Percentiles rank a stretch among this genome's conserved stretches.
phyloP scores from a whole-genome alignment of 1,140 invertebrate species.

The Panagrolaimus sp. region DNA sequence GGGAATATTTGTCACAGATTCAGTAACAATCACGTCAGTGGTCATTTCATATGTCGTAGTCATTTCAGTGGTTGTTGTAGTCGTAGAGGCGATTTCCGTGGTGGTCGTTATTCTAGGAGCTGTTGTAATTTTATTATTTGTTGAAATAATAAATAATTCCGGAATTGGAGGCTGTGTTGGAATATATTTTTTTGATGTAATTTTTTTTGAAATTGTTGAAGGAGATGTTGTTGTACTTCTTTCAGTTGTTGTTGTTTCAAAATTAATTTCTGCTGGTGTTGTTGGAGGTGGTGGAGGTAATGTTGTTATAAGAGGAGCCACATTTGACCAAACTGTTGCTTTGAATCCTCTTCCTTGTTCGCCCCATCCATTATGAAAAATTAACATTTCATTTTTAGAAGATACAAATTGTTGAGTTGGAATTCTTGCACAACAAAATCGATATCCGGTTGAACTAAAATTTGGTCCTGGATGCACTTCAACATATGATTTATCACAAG shows the following conservation, averaged over 20 bases:
- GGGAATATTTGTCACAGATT: conserved; percentile 18
- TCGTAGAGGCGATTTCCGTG: conserved; percentile 11
- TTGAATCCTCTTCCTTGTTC: conserved; percentile 31
- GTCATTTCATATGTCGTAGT: conserved; percentile 9
- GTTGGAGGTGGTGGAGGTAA: background rate
- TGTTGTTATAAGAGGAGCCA: background rate
- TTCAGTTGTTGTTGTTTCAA: conserved; percentile 9
- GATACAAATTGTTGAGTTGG: conserved; percentile 44
- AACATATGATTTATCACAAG: conserved; percentile 54
- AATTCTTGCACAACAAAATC: conserved; percentile 43
- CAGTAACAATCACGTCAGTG: conserved; percentile 5
- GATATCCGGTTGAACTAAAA: conserved; percentile 45
- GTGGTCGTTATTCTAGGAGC: conserved; percentile 27
- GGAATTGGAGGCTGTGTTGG: background rate
- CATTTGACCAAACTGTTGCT: conserved; percentile 41
- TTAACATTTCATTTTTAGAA: conserved; percentile 38
- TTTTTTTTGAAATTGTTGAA: too few relatives aligned
- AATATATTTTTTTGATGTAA: too few relatives aligned
- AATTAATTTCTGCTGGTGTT: background rate
- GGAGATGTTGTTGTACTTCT: background rate
- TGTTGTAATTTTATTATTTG: conserved; percentile 20
- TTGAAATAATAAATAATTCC: background rate
- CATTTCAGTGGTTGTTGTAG: background rate
- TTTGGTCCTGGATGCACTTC: conserved; percentile 45
- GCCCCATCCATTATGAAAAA: conserved; percentile 46